phyloP scores from a whole-genome alignment of 1,140 invertebrate species.

The Holotrichia oblita region DNA sequence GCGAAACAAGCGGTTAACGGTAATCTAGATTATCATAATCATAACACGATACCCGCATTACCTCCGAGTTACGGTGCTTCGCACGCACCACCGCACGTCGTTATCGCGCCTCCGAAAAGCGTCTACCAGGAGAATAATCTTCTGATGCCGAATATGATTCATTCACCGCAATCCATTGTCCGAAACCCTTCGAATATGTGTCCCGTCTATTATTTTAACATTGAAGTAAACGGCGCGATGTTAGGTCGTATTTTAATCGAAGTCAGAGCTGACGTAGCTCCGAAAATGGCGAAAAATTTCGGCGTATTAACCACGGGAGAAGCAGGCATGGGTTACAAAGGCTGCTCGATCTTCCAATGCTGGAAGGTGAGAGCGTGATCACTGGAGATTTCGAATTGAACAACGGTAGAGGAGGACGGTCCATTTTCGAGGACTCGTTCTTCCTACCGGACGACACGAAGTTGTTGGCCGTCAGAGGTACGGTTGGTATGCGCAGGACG shows the following conservation, averaged over 20 bases:
- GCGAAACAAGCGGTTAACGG: slow-evolving; percentile 70
- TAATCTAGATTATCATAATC: slow-evolving; percentile 65
- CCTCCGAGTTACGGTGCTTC: slow-evolving; percentile 51
- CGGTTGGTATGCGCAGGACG: slow-evolving; percentile 84
- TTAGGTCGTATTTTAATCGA: slow-evolving; percentile 84
- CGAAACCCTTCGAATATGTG: slow-evolving; percentile 66
- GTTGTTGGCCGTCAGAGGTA: slow-evolving; percentile 77
- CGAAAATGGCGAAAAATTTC: slow-evolving; percentile 93
- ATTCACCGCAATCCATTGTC: slow-evolving; percentile 61
- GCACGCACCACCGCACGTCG: slow-evolving; percentile 53
- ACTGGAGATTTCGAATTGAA: slow-evolving; percentile 84
- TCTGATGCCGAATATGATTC: slow-evolving; percentile 58
- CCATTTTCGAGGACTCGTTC: slow-evolving; percentile 79
- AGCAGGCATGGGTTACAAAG: slow-evolving; percentile 80
- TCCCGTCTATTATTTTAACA: slow-evolving; percentile 80
- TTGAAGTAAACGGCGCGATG: slow-evolving; percentile 76
- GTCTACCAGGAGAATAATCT: slow-evolving; percentile 57
- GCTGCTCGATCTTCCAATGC: slow-evolving; percentile 82
- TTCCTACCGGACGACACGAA: slow-evolving; percentile 86
- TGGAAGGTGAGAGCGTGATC: slow-evolving; percentile 83
- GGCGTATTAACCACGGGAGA: slow-evolving; percentile 81
- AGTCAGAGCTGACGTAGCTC: slow-evolving; percentile 84
- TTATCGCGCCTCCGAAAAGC: slow-evolving; percentile 59
- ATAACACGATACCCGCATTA: slow-evolving; percentile 47
- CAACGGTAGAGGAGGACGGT: slow-evolving; percentile 81